Percentiles rank a stretch among this genome's conserved stretches.
Evolutionary conservation across 2,888 invertebrate species (phyloP).

Genomic region (Formica aserva): DNA sequence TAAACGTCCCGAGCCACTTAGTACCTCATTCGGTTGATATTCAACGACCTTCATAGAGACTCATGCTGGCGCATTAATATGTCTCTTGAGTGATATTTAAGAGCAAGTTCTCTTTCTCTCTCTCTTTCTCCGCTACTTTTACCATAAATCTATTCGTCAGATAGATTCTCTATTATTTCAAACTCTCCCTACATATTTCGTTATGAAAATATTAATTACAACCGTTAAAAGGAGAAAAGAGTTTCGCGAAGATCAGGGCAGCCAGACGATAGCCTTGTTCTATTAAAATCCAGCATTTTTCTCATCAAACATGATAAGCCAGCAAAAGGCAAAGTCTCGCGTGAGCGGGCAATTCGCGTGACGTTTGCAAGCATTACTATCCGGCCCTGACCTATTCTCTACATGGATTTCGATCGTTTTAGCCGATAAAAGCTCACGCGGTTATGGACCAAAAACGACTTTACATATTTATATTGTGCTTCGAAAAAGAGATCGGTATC

Average conservation of each 20-base stretch:
- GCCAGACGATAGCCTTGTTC: slow-evolving; percentile 53
- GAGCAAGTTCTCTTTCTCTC: background rate
- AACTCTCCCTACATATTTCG: background rate
- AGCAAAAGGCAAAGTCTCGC: slow-evolving; percentile 58
- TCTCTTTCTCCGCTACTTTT: background rate
- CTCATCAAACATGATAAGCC: slow-evolving; percentile 54
- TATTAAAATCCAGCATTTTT: slow-evolving; percentile 55
- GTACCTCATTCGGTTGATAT: slow-evolving; percentile 43
- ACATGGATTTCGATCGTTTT: slow-evolving; percentile 47
- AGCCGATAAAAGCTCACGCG: slow-evolving; percentile 12
- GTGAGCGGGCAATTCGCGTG: slow-evolving; percentile 67
- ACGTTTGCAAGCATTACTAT: slow-evolving; percentile 51
- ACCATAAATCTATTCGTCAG: background rate
- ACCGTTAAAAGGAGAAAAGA: slow-evolving; percentile 33
- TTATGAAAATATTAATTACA: background rate
- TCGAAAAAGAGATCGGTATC: background rate
- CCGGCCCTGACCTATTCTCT: slow-evolving; percentile 69
- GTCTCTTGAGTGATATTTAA: background rate
- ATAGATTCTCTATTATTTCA: background rate
- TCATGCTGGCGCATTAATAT: slow-evolving; percentile 41
- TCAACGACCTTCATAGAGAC: slow-evolving; percentile 6
- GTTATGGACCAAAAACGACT: slow-evolving; percentile 13
- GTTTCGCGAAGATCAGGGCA: slow-evolving; percentile 55
- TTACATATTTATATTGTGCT: background rate
- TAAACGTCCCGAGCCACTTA: slow-evolving; percentile 52